Percentiles rank a stretch among this genome's conserved stretches.
Evolutionary conservation across 2,797 vertebrate genomes (phyloP).

Genomic region (Mus spretus): DNA sequence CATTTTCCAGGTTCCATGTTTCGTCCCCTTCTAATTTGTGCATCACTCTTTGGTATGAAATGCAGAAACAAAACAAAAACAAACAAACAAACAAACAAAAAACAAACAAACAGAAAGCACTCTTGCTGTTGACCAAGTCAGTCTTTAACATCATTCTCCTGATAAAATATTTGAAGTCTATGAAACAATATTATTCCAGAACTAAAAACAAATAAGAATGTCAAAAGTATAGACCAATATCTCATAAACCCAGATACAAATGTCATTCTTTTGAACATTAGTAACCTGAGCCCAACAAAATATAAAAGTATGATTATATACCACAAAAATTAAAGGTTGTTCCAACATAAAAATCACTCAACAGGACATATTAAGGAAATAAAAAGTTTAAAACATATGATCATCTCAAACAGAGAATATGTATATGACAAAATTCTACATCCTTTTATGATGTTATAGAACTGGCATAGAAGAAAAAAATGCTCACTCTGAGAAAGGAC

Average conservation of each 20-base stretch:
- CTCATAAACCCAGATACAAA: neutral
- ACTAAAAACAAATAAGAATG: neutral
- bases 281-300: neutral
- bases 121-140: neutral
- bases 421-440: slow-evolving; percentile 1
- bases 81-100: too few species aligned
- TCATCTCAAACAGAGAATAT: slow-evolving; percentile 20
- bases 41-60: neutral
- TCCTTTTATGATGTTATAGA: slow-evolving; percentile 6
- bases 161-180: slow-evolving; percentile 5
- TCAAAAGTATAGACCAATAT: neutral
- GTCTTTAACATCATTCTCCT: neutral
- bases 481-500: neutral
- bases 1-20: neutral
- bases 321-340: neutral
- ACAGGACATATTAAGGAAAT: neutral
- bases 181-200: neutral
- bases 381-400: neutral
- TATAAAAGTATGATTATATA: slow-evolving; percentile 26
- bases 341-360: slow-evolving; percentile 8
- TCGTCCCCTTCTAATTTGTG: neutral
- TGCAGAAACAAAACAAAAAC: slow-evolving; percentile 2
- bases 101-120: neutral
- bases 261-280: neutral
- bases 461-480: neutral